Evolutionary conservation across 2,888 invertebrate genomes (phyloP).

Genomic region (Ganaspis brasiliensis): DNA sequence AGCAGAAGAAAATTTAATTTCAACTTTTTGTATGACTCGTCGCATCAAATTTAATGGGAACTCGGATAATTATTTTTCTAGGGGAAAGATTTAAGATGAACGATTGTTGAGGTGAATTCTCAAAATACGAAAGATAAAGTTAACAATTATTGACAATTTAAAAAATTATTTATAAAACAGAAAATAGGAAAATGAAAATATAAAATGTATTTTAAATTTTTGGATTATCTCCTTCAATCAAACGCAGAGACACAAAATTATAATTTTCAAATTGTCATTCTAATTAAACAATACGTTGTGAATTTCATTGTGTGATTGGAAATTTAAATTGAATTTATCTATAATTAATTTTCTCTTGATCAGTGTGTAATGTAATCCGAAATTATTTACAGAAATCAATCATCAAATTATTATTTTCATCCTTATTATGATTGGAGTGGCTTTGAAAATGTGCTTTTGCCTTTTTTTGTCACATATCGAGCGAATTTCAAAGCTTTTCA

Average conservation of each 20-base stretch:
- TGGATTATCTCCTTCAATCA: too few relatives aligned
- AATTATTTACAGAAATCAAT: background rate
- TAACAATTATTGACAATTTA: too few relatives aligned
- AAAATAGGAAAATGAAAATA: too few relatives aligned
- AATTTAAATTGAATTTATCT: background rate
- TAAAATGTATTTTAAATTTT: too few relatives aligned
- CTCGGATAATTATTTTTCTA: background rate
- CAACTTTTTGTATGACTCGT: slow-evolving; percentile 2
- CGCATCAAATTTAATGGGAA: slow-evolving; percentile 4
- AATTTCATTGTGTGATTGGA: slow-evolving; percentile 23
- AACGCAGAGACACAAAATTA: background rate
- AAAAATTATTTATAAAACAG: too few relatives aligned
- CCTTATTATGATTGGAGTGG: background rate
- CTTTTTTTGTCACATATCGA: background rate
- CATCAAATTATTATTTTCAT: background rate
- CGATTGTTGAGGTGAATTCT: background rate
- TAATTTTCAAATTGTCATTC: slow-evolving; percentile 30
- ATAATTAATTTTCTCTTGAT: background rate
- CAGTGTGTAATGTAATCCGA: background rate
- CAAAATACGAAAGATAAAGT: too few relatives aligned
- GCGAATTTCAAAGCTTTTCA: slow-evolving; percentile 3
- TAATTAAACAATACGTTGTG: background rate
- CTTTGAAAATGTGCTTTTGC: background rate
- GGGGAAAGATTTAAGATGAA: background rate
- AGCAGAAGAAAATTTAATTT: slow-evolving; percentile 5